phyloP scores from a whole-genome alignment of 64 coral and sea anemone species.

The Actinia equina region DNA sequence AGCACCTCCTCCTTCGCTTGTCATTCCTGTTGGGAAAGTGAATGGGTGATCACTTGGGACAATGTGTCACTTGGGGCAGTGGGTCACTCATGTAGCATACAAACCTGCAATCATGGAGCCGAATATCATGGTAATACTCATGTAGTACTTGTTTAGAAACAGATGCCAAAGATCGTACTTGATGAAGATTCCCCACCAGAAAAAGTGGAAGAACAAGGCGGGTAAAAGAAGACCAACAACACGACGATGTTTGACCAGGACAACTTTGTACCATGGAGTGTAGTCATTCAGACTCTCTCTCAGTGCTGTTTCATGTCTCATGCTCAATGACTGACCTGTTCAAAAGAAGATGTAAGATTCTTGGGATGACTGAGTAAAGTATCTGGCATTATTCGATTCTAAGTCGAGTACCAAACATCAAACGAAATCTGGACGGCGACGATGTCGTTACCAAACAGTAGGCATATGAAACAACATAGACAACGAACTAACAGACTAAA shows the following conservation, averaged over 20 bases:
- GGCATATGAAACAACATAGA: too few species aligned
- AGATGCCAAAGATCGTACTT: constrained; percentile 58
- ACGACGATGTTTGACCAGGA: constrained; percentile 65
- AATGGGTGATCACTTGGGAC: too few species aligned
- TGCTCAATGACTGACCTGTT: too few species aligned
- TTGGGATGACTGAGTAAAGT: too few species aligned
- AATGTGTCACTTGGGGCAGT: too few species aligned
- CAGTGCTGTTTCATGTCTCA: constrained; percentile 51
- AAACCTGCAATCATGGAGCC: constrained; percentile 91
- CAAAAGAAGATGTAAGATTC: too few species aligned
- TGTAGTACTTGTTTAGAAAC: constrained; percentile 72
- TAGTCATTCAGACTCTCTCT: constrained; percentile 30
- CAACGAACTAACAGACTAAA: too few species aligned
- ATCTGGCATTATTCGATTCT: too few species aligned
- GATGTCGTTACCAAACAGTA: too few species aligned
- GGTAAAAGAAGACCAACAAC: constrained; percentile 71
- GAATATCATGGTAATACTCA: constrained; percentile 91
- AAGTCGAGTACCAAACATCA: too few species aligned
- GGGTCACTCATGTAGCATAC: too few species aligned
- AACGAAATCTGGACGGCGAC: too few species aligned
- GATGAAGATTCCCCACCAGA: constrained; percentile 76
- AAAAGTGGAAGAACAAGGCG: constrained; percentile 52
- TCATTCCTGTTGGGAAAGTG: constrained; percentile 54
- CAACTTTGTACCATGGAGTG: constrained; percentile 55
- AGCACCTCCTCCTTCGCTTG: constrained; percentile 75